Conservation (phyloP, 2,797 vertebrate genomes). For the Emys orbicularis region DNA sequence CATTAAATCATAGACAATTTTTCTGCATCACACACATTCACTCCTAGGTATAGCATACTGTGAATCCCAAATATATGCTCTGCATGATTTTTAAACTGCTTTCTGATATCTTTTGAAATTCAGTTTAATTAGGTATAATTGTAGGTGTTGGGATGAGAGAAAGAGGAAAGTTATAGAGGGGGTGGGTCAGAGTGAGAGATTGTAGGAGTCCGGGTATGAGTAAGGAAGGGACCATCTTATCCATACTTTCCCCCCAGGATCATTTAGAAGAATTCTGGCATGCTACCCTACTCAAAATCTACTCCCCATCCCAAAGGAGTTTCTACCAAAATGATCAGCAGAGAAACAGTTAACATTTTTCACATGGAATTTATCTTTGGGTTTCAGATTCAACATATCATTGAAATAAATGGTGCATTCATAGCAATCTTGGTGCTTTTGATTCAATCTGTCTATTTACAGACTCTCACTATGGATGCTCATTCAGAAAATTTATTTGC, state of each 20-base stretch:
- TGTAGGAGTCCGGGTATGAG: not conserved
- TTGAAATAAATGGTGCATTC: not conserved
- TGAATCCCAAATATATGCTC: not conserved
- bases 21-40: not conserved
- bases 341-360: not conserved
- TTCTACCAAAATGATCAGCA: not conserved
- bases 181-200: not conserved
- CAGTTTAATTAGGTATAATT: not conserved
- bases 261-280: not conserved
- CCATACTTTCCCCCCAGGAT: not conserved
- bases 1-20: not conserved
- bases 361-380: not conserved
- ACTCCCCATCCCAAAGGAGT: not conserved
- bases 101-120: not conserved
- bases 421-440: not conserved
- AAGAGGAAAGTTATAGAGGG: not conserved
- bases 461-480: not conserved
- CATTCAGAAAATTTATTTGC: not conserved
- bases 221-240: not conserved
- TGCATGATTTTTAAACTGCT: not conserved
- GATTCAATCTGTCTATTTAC: not conserved
- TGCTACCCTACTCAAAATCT: not conserved
- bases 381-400: not conserved
- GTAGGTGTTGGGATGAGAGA: not conserved
- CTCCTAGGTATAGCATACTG: not conserved